Percentiles rank a stretch among this genome's conserved stretches.
Conservation (phyloP, 1,140 invertebrate species). For the Brachionus asplanchnoidis region DNA sequence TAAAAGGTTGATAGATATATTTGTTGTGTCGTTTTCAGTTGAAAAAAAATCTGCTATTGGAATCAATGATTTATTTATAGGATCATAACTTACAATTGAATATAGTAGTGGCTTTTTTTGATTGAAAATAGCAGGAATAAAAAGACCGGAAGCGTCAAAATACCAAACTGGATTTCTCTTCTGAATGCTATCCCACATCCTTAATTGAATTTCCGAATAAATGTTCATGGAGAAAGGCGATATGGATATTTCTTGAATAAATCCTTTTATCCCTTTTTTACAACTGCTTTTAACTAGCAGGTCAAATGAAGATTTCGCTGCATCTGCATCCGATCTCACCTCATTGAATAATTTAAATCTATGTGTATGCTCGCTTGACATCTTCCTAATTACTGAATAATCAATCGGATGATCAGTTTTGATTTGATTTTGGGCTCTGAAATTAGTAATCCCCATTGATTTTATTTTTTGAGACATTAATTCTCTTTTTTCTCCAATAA, state of each 20-base stretch:
- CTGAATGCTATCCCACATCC: no score
- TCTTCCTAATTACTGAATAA: not conserved
- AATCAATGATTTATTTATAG: not conserved
- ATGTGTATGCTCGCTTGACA: not conserved
- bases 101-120: not conserved
- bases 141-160: slow-evolving; percentile 7
- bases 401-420: not conserved
- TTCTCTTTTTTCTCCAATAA: slow-evolving; percentile 25
- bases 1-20: not conserved
- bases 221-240: not conserved
- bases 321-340: not conserved
- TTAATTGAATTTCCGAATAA: not conserved
- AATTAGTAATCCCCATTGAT: not conserved
- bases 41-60: not conserved
- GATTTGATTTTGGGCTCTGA: not conserved
- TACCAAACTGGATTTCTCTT: slow-evolving; percentile 7
- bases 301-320: not conserved
- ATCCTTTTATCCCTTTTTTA: slow-evolving; percentile 5
- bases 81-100: slow-evolving; percentile 2
- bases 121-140: not conserved
- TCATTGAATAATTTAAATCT: not conserved
- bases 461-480: not conserved
- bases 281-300: not conserved
- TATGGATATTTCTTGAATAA: not conserved
- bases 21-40: not conserved